Base-by-base conservation (phyloP, 2,888 invertebrate genomes). In the Epistrophe grossulariae region DNA sequence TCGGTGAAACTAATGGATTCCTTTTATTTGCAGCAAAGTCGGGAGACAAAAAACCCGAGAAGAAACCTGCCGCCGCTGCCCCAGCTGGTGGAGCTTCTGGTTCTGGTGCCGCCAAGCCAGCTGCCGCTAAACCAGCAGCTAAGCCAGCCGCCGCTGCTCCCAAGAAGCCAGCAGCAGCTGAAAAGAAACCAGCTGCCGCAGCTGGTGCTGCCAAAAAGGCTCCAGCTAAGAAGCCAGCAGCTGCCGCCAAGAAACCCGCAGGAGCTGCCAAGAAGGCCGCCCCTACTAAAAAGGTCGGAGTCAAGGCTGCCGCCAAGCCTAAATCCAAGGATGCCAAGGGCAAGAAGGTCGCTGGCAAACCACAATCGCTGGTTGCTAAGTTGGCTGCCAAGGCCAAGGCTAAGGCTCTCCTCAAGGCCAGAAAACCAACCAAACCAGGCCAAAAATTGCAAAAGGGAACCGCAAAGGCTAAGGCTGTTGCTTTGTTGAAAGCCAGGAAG, bases 401-500 rank as follows among this genome's bases (percentile, higher is more conserved):
- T 85, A 88, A 88, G 89, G 91, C 93, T 52, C 90, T 91, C 74
- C 91, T 93, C 84, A 91, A 91, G 83, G 90, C 91, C 89, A 92
- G 92, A 88, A 90, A 91, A 52, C 91, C 91, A 35, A 89, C 88
- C 38, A 92, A 92, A 91, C 90, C 90, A 45, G 91, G 91, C 43
- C 89, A 89, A 57, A 92, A 92, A 88, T 89, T 90, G 68, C 94
- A 94, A 89, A 95, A 94, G 91, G 94, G 94, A 68, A 94, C 93
- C 79, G 94, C 94, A 72, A 94, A 94, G 89, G 93, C 94, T 68
- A 93, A 94, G 89, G 93, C 94, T 71, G 93, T 94, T 40, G 94
- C 93, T 74, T 88, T 97, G 88, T 94, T 95, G 71, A 97, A 97
- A 91, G 98, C 98, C 79, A 95, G 97, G 89, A 97, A 96, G 92